Base-by-base conservation (phyloP, 2,113 vertebrate genomes). In the Ceuthmochares aereus region DNA sequence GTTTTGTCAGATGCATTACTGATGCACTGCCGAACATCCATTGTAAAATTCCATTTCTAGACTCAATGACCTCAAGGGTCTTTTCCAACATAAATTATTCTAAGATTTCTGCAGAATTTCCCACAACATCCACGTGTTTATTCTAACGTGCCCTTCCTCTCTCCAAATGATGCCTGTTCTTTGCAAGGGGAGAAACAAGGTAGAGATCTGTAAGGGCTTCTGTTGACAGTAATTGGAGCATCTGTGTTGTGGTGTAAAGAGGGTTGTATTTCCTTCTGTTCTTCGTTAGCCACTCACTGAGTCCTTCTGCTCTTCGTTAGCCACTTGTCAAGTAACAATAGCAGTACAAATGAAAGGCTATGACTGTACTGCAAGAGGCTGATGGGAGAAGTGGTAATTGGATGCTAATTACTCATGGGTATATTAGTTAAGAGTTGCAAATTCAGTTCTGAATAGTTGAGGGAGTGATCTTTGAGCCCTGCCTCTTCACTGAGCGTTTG, bases 61-160 rank as follows among this genome's bases (percentile, higher is more conserved):
- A 56, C 25, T 85, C 6, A 0, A 26, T 23, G 20, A 49, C 47
- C 21, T 49, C 19, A 42, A 34, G 32, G 20, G 40, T 43, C 5
- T 80, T 91, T 95, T 80, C 54, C 40, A 84, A 37, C 29, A 15
- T 43, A 42, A 64, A 59, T 23, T 27, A 15, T 79, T 90, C 81
- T 66, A 8, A 74, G 19, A 51, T 63, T 90, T 84, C 74, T 70
- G 69, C 60, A 92, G 84, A 78, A 96, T 97, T 94, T 91, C 81
- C 92, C 77, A 8, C 92, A 75, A 23, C 89, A 83, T 27, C 84
- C 75, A 19, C 60, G 19, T 17, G 80, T 93, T 89, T 73, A 7
- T 92, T 93, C 95, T 74, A 91, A 78, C 80, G 67, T 83, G 66
- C 37, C 72, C 84, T 98, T 97, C 80, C 62, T 91, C 51, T 97